Evolutionary conservation across 2,113 vertebrate genomes (phyloP), one percentile per base, ranked within the genome.

Genomic region (Ctenomys sociabilis): DNA sequence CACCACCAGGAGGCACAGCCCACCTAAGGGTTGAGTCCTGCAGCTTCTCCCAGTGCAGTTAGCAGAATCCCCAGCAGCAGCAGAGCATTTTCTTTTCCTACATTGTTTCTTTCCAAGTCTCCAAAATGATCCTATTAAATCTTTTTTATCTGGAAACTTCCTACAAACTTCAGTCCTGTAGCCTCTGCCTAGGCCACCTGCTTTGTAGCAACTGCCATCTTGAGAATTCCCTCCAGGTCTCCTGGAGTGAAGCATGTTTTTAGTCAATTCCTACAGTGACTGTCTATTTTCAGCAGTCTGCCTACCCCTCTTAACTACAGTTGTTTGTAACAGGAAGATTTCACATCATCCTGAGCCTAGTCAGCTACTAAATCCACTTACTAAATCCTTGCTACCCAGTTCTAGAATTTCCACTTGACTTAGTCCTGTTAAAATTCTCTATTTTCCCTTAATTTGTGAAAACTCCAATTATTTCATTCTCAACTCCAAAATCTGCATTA

Each of bases 371-470:
- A 82, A 86, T 45, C 7, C 73, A 59, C 22, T 45, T 61, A 52
- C 32, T 78, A 40, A 63, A 64, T 77, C 52, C 43, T 52, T 81
- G 4, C 64, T 78, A 57, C 14, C 70, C 82, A 80, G 26, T 64
- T 94, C 22, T 72, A 82, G 85, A 90, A n/a, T 61, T 94, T 75
- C 13, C 40, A 54, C 10, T 40, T 66, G 40, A 26, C 7, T 7
- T 30, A 75, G 35, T 40, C 9, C 73, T 30, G 43, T n/a, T 59
- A 40, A 73, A 85, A 85, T 81, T 82, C 72, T 78, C 61, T 35
- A 75, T 85, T 49, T 88, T 75, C 40, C 24, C 64, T 70, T 88
- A 52, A 89, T 90, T 95, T 77, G n/a, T 77, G 59, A 90, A 37
- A 49, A 78, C 30, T 16, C n/a, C 64, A 35, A 24, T 64, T 92